Base-by-base conservation (phyloP, 64 coral and sea anemone species). In the Montipora cactus region DNA sequence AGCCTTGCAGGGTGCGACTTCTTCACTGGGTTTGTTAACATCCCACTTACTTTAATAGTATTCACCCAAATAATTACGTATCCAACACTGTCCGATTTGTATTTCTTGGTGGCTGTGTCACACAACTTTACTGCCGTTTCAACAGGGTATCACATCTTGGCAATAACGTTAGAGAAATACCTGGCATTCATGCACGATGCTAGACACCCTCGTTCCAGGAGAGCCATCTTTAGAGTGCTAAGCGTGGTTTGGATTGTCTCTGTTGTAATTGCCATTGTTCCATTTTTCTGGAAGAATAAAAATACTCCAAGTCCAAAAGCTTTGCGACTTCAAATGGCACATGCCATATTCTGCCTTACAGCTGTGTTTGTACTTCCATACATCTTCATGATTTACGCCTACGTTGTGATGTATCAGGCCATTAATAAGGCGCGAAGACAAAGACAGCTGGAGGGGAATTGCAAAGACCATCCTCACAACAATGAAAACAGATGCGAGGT, bases 301-400 rank as follows among this genome's bases (percentile, higher is more conserved):
- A 49, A 53, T 79, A 51, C 14, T 10, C 46, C 49, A 20, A 52
- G 46, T 53, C 47, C 77, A 47, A 79, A 53, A 20, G 77, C 77
- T 15, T 4, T 6, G 15, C 49, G 8, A 52, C 77, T 79, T 53
- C 77, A 79, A 53, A 79, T n/a, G 1, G 48, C 18, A 2, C 77
- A 79, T 52, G 77, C 77, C 19, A 52, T 79, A 15, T 79, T 79
- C 77, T 79, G 77, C 77, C 77, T 79, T 10, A 48, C 49, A 79
- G 77, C 77, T n/a, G 77, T 79, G 18, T 79, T 79, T 53, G 19
- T 79, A 19, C 19, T 79, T 2, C 77, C 77, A 79, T 79, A 79
- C 77, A 79, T 16, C 5, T 53, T 79, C 49, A 79, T 79, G 18
- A 79, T 79, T 53, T 79, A 79, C 51, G 77, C 77, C 49, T 52